Percentiles rank a stretch among this genome's conserved stretches.
phyloP scores from a whole-genome alignment of 2,888 invertebrate genomes.

The Notodonta dromedarius region DNA sequence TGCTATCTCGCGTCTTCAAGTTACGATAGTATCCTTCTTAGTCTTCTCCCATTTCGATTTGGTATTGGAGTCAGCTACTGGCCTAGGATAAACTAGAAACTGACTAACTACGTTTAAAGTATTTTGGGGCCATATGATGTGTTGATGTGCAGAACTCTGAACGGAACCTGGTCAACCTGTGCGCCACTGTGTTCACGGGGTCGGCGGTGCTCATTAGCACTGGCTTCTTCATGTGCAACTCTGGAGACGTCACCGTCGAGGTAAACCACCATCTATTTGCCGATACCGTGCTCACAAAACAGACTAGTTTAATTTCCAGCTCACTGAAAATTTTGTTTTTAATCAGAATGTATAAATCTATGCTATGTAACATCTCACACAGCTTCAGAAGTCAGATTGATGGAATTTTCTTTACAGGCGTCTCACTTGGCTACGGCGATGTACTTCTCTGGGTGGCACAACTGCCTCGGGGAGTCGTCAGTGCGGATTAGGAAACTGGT shows the following conservation, averaged over 20 bases:
- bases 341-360: too few relatives aligned
- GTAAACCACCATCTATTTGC: conserved; percentile 21
- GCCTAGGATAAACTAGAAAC: too few relatives aligned
- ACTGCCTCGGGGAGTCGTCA: conserved; percentile 36
- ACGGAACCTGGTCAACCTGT: conserved; percentile 39
- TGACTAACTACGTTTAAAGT: too few relatives aligned
- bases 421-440: conserved; percentile 51
- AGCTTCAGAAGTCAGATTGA: too few relatives aligned
- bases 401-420: conserved; percentile 29
- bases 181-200: conserved; percentile 26
- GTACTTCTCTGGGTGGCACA: conserved; percentile 52
- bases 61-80: too few relatives aligned
- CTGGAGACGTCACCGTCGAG: conserved; percentile 57
- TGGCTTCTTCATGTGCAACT: conserved; percentile 55
- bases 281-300: too few relatives aligned
- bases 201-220: conserved; percentile 40
- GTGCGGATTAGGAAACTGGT: conserved; percentile 40
- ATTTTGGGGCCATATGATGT: background rate
- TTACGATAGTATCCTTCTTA: too few relatives aligned
- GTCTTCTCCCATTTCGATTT: too few relatives aligned
- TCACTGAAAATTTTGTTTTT: too few relatives aligned
- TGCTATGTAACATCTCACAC: too few relatives aligned
- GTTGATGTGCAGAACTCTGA: conserved; percentile 40
- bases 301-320: too few relatives aligned
- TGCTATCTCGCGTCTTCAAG: too few relatives aligned